Evolutionary conservation across 1,140 invertebrate genomes (phyloP), one percentile per base, ranked within the genome.

Genomic region (Lepidostoma basale): DNA sequence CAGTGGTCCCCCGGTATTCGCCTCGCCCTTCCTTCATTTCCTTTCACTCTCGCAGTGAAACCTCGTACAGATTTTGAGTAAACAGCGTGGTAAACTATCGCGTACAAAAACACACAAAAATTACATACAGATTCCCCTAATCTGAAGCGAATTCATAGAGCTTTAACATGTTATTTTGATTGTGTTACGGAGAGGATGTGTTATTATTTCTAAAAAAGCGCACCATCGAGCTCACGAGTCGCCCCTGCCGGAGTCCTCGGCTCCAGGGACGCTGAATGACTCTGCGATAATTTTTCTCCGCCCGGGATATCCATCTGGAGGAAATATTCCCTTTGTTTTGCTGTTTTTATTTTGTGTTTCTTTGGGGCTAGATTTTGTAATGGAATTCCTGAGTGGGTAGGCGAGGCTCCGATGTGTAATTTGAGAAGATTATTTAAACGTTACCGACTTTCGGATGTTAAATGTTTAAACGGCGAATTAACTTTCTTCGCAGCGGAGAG

Each of bases 211-310:
- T 33, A 33, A 33, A 33, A 6, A 33, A 33, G 6, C 5, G 30
- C 5, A 33, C 5, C 30, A 6, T 33, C 30, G 30, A 33, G 30
- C n/a, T n/a, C n/a, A n/a, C n/a, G n/a, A n/a, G n/a, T n/a, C n/a
- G n/a, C n/a, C n/a, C n/a, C n/a, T n/a, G n/a, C n/a, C n/a, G n/a
- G n/a, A n/a, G n/a, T n/a, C 23, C n/a, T 6, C 12, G 60, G 6
- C 22, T 63, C 60, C 60, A 9, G 26, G 18, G 60, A 63, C 60
- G 60, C 44, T n/a, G 44, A 59, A 59, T 59, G 60, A 63, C 60
- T 33, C 60, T 49, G 54, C 42, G 60, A 63, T 63, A 63, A 63
- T 63, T 63, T 63, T 63, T 63, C 44, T 63, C 44, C 25, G 16
- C 30, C 33, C 54, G 30, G 54, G 20, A 18, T 59, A 59, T 59